Base-by-base conservation (phyloP, 2,113 vertebrate species). In the Steatornis caripensis region DNA sequence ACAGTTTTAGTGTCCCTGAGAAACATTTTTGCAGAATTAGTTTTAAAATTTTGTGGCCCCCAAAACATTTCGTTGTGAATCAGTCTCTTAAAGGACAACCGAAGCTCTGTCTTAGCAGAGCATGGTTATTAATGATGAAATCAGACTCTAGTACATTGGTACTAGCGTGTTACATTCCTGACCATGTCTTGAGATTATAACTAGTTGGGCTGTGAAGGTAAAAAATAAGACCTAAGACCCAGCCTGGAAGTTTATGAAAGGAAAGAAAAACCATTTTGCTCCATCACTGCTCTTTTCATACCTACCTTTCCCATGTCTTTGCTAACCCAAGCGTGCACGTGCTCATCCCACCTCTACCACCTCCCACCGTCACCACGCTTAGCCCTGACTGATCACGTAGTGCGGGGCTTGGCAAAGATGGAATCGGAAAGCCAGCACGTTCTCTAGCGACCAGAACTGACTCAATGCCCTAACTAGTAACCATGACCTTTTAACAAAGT, bases 341-440 rank as follows among this genome's bases (percentile, higher is more conserved):
- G 64, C 51, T 72, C 20, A 24, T 51, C 77, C 57, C 78, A 45
- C 45, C 36, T 79, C 13, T 5, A 0, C 54, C 43, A 27, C 32
- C 18, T 79, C 51, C 34, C 17, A 0, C 18, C 39, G 26, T 15
- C 1, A 0, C 82, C 57, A 57, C 10, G 0, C 49, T 43, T 4
- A 14, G 55, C 51, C 5, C 66, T 8, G 62, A 27, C 39, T 15
- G 43, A 12, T 32, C 32, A 0, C 1, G 0, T 7, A 34, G 21
- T 19, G 2, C 3, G 39, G 19, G 57, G 8, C 34, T 34, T 65
- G 91, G 84, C 51, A 34, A n/a, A 32, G 80, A 6, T 27, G 62
- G 91, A 9, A 74, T 6, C 3, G 15, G 62, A 80, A 72, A 86
- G 39, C 12, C 89, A 65, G 80, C 80, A 10, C 76, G 15, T 37